Base-by-base conservation (phyloP, 1,140 invertebrate genomes). In the Hormaphis cornu region DNA sequence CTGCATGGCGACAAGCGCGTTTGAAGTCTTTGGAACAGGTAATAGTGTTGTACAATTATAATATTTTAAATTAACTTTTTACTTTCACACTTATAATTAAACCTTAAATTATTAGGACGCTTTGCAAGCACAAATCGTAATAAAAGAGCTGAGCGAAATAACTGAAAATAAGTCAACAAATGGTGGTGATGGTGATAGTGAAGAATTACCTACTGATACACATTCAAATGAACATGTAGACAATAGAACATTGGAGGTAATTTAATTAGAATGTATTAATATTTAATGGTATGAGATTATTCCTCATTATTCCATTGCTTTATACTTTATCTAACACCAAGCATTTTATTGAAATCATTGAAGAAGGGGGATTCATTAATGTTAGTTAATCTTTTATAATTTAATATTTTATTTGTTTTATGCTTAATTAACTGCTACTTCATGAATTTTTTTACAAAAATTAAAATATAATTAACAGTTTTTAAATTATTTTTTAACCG, bases 1-100 rank as follows among this genome's bases (percentile, higher is more conserved):
- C 93, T 3, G 92, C 92, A 3, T 96, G 93, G 92, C 82, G 93
- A 72, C 89, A 92, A 75, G 93, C 92, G 1, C 83, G 94, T 74
- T 80, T 93, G 1, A 90, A 91, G 74, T 92, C 90, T 40, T 81
- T 93, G 14, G 90, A 93, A 79, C 88, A 93, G 81, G 87, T 88
- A 24, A 20, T 42, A 14, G 10, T n/a, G n/a, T n/a, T n/a, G n/a
- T n/a, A n/a, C n/a, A n/a, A n/a, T n/a, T n/a, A n/a, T n/a, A n/a
- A n/a, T n/a, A n/a, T n/a, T n/a, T n/a, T n/a, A n/a, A n/a, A n/a
- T n/a, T n/a, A n/a, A n/a, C n/a, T n/a, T n/a, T n/a, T n/a, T n/a
- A n/a, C n/a, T n/a, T n/a, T n/a, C n/a, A n/a, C n/a, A n/a, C n/a
- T n/a, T 35, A 18, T 20, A 7, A 46, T 18, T 42, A 14, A 30